phyloP scores from a whole-genome alignment of 2,797 vertebrate species.

The Smutsia gigantea region DNA sequence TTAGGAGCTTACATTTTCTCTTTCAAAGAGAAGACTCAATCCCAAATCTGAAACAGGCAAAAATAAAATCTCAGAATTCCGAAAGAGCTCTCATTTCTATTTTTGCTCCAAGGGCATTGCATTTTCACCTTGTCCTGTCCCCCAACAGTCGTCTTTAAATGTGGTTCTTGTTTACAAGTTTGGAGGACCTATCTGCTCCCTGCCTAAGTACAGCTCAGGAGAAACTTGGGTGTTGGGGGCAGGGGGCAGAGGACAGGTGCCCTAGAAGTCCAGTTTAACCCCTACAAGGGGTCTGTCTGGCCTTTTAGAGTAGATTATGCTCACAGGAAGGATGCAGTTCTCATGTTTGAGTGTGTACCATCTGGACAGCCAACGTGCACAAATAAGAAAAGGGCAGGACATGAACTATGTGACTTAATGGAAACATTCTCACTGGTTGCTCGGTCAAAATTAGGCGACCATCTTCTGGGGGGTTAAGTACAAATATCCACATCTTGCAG shows the following conservation, averaged over 20 bases:
- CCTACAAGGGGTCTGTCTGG: neutral
- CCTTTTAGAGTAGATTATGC: neutral
- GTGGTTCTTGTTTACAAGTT: neutral
- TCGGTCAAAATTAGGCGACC: neutral
- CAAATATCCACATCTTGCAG: neutral
- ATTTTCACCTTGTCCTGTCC: neutral
- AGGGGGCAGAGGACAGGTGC: neutral
- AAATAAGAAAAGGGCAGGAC: neutral
- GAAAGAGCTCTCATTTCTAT: neutral
- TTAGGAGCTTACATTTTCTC: neutral
- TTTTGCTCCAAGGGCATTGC: neutral
- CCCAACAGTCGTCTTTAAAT: neutral
- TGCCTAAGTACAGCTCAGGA: neutral
- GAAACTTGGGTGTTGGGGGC: neutral
- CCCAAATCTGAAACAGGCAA: neutral
- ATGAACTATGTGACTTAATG: neutral
- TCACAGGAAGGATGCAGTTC: neutral
- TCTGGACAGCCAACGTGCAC: neutral
- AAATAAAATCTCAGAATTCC: neutral
- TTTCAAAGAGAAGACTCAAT: neutral
- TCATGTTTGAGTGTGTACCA: neutral
- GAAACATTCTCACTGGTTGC: neutral
- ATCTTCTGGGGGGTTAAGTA: neutral
- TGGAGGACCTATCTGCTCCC: neutral
- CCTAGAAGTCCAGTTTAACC: neutral